Evolutionary conservation across 30 jellyfish, hydroid and myxozoan genomes (phyloP), one percentile per base, ranked within the genome.

Genomic region (Pseudorhiza aurosa): DNA sequence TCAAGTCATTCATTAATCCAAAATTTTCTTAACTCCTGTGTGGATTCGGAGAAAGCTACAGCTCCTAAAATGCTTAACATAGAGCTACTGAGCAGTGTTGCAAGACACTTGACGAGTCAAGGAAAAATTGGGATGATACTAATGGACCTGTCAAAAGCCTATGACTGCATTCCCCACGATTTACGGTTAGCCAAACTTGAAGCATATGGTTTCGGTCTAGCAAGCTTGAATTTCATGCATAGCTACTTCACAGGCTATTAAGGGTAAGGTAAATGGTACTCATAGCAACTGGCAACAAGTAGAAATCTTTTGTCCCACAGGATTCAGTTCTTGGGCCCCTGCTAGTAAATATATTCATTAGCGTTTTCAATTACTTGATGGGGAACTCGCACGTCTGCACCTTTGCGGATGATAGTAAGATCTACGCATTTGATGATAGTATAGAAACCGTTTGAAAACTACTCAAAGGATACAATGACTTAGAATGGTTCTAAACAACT

Each of bases 31-130:
- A 46, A 14, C 60, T 46, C 60, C 60, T 46, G 60, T 46, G 19
- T 46, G 6, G 60, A 5, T 57, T 57, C 71, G 25, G 71, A 57
- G 71, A 57, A 57, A 15, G 71, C 71, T 57, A 21, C 71, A 57
- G 39, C 43, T 57, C 43, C 43, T 39, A 57, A 57, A 27, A 46
- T 46, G 6, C 60, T 46, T 27, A 11, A 46, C 18, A 11, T 46
- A 46, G 60, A 46, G 60, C 25, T 57, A 57, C 25, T 28, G 36
- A 57, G 36, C 71, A 57, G 25, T 57, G 39, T 22, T 15, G 37
- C n/a, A 57, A 57, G 43, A 57, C 39, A 57, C 40, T 57, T 11
- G 71, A 57, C 39, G 25, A 22, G 71, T 21, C n/a, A 57, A n/a
- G 36, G 39, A n/a, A 21, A 28, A 28, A 28, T 22, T 57, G 39